Evolutionary conservation across 2,113 vertebrate species (phyloP), one percentile per base, ranked within the genome.

Genomic region (Carettochelys insculpta): DNA sequence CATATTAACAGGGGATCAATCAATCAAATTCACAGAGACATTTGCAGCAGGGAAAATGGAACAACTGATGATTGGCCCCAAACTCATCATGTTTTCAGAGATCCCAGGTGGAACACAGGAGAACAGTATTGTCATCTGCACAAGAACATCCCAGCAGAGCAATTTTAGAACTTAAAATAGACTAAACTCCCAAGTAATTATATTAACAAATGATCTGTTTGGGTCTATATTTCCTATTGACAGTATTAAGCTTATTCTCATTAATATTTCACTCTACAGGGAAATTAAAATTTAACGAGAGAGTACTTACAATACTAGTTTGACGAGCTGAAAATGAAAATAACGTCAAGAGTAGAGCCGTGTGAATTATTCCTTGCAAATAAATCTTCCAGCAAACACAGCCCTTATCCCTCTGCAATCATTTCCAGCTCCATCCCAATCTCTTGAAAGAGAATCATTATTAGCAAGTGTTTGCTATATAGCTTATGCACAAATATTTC

Each of bases 221-320:
- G 89, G 87, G 79, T 92, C 95, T 88, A 80, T 38, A 17, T 90
- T 94, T 95, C 87, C 84, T 93, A 94, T 92, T 94, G 93, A 90
- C 91, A 82, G 89, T 27, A 93, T 93, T 92, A 93, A 90, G 87
- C 82, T 53, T 76, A 83, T 86, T 88, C 87, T 88, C 94, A 92
- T 94, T 94, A 93, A 94, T 95, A 93, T 90, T 94, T 90, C 82
- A 90, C 87, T 90, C 94, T 92, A 93, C 77, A 45, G 91, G 93
- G 93, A 95, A 95, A 93, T 95, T 92, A 95, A 94, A 93, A 89
- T 90, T 90, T 95, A 88, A 94, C 92, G 68, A 90, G 88, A 94
- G 79, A 92, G 85, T 51, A 41, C 85, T 88, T 56, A 68, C 50
- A 81, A 48, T 79, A 82, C 76, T 76, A 83, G 76, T 34, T 87